phyloP scores from a whole-genome alignment of 35 echinoderm and acorn worm species.

The Ptychodera flava region DNA sequence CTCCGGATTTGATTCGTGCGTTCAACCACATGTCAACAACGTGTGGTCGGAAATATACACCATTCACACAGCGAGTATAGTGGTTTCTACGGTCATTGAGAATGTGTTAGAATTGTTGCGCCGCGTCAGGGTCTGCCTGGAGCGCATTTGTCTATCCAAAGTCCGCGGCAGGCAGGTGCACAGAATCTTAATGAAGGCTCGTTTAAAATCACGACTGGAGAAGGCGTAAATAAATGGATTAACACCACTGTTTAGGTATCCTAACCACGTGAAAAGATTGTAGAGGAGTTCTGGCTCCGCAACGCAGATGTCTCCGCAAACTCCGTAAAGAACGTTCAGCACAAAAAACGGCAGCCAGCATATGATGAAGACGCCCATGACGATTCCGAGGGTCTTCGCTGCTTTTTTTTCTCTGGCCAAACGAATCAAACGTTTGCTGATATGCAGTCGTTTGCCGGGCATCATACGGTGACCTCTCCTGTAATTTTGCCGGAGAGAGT shows the following conservation, averaged over 20 bases:
- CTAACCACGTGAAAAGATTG: conserved; percentile 75
- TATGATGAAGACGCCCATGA: conserved; percentile 88
- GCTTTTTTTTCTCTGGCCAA: not conserved
- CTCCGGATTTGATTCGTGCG: too few relatives aligned
- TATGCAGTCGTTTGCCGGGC: conserved; percentile 1
- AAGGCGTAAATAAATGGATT: conserved; percentile 95
- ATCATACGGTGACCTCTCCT: not conserved
- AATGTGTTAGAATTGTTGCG: not conserved
- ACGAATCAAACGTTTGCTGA: not conserved
- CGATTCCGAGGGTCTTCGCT: conserved; percentile 69
- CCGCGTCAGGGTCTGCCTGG: not conserved
- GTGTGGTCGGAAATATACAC: not conserved
- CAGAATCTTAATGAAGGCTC: conserved; percentile 40
- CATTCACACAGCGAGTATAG: not conserved
- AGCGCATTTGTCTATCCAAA: not conserved
- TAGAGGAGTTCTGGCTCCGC: conserved; percentile 49
- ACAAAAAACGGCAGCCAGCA: conserved; percentile 97
- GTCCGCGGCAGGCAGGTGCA: not conserved
- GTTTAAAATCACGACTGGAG: conserved; percentile 72
- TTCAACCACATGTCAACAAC: not conserved
- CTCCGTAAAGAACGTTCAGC: conserved; percentile 45
- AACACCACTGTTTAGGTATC: conserved; percentile 87
- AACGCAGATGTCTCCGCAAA: conserved; percentile 52
- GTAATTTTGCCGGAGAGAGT: not conserved
- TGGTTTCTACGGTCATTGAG: not conserved